A percentile compares a stretch with the other conserved stretches of the same genome.
phyloP scores from a whole-genome alignment of 2,888 invertebrate genomes.

The Sialis lutaria region DNA sequence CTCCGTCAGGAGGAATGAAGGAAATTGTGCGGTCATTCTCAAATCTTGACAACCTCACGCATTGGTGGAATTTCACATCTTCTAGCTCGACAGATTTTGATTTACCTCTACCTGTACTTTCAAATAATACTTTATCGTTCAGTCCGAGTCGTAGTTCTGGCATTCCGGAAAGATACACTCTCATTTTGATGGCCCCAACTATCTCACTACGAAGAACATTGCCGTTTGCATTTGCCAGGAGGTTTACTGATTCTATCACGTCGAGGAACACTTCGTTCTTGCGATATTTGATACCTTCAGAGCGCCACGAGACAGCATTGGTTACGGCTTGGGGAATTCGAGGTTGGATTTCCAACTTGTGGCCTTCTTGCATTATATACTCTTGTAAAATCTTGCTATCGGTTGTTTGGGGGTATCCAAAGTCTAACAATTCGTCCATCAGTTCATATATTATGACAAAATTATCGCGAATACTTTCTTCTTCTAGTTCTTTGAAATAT shows the following conservation, averaged over 20 bases:
- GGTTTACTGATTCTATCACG: constrained; percentile 95
- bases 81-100: constrained; percentile 96
- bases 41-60: constrained; percentile 88
- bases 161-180: constrained; percentile 96
- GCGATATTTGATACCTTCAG: constrained; percentile 94
- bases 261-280: constrained; percentile 99
- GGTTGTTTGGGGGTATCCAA: constrained; percentile 97
- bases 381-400: constrained; percentile 97
- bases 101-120: constrained; percentile 92
- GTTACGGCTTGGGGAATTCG: constrained; percentile 96
- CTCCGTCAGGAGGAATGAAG: constrained; percentile 97
- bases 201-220: constrained; percentile 95
- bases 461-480: constrained; percentile 96
- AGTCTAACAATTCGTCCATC: constrained; percentile 90
- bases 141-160: constrained; percentile 90
- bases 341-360: constrained; percentile 90
- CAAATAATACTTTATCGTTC: constrained; percentile 96
- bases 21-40: constrained; percentile 97
- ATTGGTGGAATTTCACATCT: constrained; percentile 98
- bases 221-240: constrained; percentile 89
- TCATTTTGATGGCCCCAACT: constrained; percentile 96
- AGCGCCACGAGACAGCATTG: constrained; percentile 98
- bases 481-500: constrained; percentile 95
- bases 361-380: constrained; percentile 96
- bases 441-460: constrained; percentile 98